These are phyloP conservation scores for Haemorhous mexicanus DNA, from an alignment of 2,113 vertebrate species.

Conservation along the genomic window DNA sequence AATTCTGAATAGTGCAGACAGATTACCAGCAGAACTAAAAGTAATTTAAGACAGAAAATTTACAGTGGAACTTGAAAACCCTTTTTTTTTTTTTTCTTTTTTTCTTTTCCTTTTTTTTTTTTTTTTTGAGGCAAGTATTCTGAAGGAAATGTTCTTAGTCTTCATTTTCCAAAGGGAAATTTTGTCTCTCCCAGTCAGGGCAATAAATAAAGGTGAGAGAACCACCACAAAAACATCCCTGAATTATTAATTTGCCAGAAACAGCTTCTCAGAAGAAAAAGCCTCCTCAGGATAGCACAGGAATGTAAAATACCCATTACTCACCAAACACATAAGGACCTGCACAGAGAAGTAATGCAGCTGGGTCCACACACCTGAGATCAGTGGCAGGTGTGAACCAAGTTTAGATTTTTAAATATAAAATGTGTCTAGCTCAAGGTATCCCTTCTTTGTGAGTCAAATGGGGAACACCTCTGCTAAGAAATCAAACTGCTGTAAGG, in stretches of 20 bases:
- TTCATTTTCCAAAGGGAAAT: slow-evolving; percentile 47
- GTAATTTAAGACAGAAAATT: slow-evolving; percentile 10
- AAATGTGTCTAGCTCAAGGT: background rate
- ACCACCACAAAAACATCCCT: slow-evolving; percentile 8
- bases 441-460: background rate
- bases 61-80: slow-evolving; percentile 5
- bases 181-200: slow-evolving; percentile 5
- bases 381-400: background rate
- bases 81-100: background rate
- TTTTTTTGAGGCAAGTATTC: background rate
- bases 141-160: background rate
- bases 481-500: background rate
- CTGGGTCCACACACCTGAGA: background rate
- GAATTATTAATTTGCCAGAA: slow-evolving; percentile 61
- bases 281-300: background rate
- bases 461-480: background rate
- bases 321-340: background rate
- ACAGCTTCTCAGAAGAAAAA: background rate
- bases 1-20: background rate
- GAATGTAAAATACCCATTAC: background rate
- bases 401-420: background rate
- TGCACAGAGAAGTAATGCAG: background rate
- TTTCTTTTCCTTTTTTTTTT: background rate
- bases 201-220: slow-evolving; percentile 58
- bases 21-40: background rate